Percentiles rank a stretch among this genome's conserved stretches.
Conservation (phyloP, 2,888 invertebrate genomes). For the Sphaerophoria taeniata region DNA sequence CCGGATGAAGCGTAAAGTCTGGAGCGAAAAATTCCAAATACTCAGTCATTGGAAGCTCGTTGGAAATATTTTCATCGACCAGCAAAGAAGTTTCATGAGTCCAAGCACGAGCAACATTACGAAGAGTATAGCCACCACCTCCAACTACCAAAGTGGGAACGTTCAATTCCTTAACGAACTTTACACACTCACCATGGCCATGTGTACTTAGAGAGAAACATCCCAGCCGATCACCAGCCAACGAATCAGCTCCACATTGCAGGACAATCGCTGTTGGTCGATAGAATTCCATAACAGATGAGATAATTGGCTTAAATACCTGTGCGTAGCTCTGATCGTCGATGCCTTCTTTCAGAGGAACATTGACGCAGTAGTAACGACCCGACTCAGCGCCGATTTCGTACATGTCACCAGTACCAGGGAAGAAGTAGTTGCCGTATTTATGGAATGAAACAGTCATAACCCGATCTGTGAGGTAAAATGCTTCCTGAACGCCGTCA, state of each 20-base stretch:
- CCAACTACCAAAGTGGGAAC: conserved; percentile 96
- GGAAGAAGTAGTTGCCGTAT: conserved; percentile 98
- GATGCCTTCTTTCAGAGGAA: conserved; percentile 98
- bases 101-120: conserved; percentile 99
- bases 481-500: conserved; percentile 98
- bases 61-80: conserved; percentile 95
- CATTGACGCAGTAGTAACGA: conserved; percentile 98
- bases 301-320: conserved; percentile 97
- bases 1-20: conserved; percentile 97
- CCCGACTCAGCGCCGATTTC: conserved; percentile 98
- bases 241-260: conserved; percentile 98
- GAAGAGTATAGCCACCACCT: conserved; percentile 93
- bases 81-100: conserved; percentile 98
- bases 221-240: conserved; percentile 96
- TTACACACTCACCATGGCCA: conserved; percentile 99
- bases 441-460: conserved; percentile 99
- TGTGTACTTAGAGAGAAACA: conserved; percentile 97
- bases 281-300: conserved; percentile 97
- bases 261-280: conserved; percentile 98
- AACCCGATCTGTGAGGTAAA: conserved; percentile 97
- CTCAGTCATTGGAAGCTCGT: conserved; percentile 97
- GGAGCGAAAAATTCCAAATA: conserved; percentile 99
- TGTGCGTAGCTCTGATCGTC: conserved; percentile 96
- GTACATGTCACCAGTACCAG: conserved; percentile 99
- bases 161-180: conserved; percentile 95